Base-by-base conservation (phyloP, 2,888 invertebrate genomes). In the Drosophila fulvimacula region DNA sequence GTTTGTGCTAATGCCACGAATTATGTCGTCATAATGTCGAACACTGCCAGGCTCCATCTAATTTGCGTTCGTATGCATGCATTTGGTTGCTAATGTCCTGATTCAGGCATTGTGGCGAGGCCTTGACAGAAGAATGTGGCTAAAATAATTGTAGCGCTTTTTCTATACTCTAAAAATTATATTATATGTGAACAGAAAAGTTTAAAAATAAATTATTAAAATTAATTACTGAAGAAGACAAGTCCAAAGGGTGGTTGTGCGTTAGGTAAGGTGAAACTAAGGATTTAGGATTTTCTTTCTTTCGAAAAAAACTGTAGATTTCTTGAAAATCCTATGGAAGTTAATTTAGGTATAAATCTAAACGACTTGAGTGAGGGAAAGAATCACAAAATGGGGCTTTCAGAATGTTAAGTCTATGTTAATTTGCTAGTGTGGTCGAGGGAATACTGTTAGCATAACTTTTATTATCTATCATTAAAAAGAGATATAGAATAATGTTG, bases 71-170 rank as follows among this genome's bases (percentile, higher is more conserved):
- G 38, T 58, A 27, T 56, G 48, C 52, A 51, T 69, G 55, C 34
- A 61, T 60, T 63, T 76, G 49, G 49, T 11, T 59, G 51, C 39
- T 58, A 59, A 51, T 55, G 42, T 59, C 46, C 69, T 63, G 41
- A 38, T 42, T 44, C 53, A 39, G 49, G 46, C 39, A 51, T 52
- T 71, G 59, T 46, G 65, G 64, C 65, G 68, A 72, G 74, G 74
- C 81, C 81, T 66, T 72, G 63, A 63, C 77, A 67, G 65, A 73
- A 17, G 11, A 30, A 71, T 73, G 69, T 67, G 65, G 49, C 52
- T 65, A 63, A 74, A 69, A 80, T 74, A 72, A 80, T 72, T 81
- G 70, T 56, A 57, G 44, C 19, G 57, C 38, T 61, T 64, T 21
- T 24, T 36, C 7, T 15, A 34, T 51, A 19, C 48, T 3, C 30